A percentile compares a stretch with the other conserved stretches of the same genome.
Conservation (phyloP, 1,140 invertebrate genomes). For the Danaus plexippus region DNA sequence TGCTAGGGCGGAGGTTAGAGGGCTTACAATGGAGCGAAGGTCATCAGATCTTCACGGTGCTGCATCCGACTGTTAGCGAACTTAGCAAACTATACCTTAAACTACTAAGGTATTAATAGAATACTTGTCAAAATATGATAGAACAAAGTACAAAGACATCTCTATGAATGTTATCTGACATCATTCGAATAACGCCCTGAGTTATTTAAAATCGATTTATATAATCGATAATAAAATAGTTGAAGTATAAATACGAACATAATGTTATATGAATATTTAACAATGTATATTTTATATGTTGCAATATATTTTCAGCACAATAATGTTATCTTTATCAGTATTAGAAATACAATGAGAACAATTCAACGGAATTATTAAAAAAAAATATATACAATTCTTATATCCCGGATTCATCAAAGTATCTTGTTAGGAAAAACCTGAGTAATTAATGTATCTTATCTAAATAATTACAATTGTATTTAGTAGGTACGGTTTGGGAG, state of each 20-base stretch:
- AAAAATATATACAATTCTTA: constrained; percentile 5
- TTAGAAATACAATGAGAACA: constrained; percentile 13
- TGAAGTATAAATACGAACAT: too few relatives aligned
- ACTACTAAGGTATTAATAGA: too few relatives aligned
- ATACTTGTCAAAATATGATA: too few relatives aligned
- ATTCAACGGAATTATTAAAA: constrained; percentile 12
- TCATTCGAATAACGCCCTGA: too few relatives aligned
- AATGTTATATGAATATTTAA: too few relatives aligned
- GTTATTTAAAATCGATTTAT: too few relatives aligned
- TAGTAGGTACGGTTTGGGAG: constrained; percentile 41
- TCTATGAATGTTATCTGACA: too few relatives aligned
- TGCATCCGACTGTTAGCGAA: constrained; percentile 24
- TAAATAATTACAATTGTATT: constrained; percentile 50
- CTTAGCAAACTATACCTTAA: constrained; percentile 11
- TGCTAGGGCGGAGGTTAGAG: constrained; percentile 31
- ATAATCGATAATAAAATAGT: too few relatives aligned
- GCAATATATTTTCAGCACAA: neutral
- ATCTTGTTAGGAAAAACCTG: constrained; percentile 44
- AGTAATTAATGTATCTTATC: constrained; percentile 54
- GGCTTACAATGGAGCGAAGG: constrained; percentile 50
- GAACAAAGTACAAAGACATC: too few relatives aligned
- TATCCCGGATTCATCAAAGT: constrained; percentile 28
- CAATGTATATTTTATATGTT: too few relatives aligned
- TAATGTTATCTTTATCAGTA: constrained; percentile 7
- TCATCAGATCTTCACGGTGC: constrained; percentile 53